Base-by-base conservation (phyloP, 2,888 invertebrate species). In the Thymelicus lineola region DNA sequence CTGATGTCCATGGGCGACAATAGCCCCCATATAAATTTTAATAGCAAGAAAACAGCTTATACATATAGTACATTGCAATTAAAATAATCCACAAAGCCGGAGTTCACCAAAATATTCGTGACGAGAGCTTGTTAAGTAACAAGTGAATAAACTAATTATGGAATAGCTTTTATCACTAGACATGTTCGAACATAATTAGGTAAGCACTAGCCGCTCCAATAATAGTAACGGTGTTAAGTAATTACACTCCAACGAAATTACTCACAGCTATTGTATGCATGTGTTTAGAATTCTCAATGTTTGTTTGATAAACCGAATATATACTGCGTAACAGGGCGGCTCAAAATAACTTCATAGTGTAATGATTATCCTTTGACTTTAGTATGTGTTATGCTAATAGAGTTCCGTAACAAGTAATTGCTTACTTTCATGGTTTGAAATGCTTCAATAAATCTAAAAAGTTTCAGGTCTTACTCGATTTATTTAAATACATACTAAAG, bases 181-280 rank as follows among this genome's bases (percentile, higher is more conserved):
- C 14, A 20, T 20, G 17, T 53, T 53, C 35, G 17, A 12, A 53
- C 50, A 38, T 17, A 14, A 62, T 48, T 36, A 17, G 17, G 15
- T 50, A 50, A 50, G 48, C 15, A 50, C 48, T 17, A 17, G 17
- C 17, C 15, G 9, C 48, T 6, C 48, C 48, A 50, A 50, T 50
- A 17, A 15, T 17, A 50, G 45, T 17, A 20, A 60, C 20, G 14
- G 45, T 35, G 61, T 28, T 61, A 61, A 61, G 20, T 48, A 46
- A 61, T 46, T 61, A 61, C 12, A 59, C 38, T 45, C 7, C 48
- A 38, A 59, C 59, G 7, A 12, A 59, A 59, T 53, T 20, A 20
- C 20, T 53, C 17, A 53, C 20, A 20, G 12, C 53, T 28, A 53
- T 20, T 53, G 53, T 53, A 20, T 53, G 53, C 20, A 7, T 50